Percentiles rank a stretch among this genome's conserved stretches.
These are phyloP conservation scores for Trissolcus brochymenae DNA, from an alignment of 2,888 invertebrate species.

Conservation along the genomic window DNA sequence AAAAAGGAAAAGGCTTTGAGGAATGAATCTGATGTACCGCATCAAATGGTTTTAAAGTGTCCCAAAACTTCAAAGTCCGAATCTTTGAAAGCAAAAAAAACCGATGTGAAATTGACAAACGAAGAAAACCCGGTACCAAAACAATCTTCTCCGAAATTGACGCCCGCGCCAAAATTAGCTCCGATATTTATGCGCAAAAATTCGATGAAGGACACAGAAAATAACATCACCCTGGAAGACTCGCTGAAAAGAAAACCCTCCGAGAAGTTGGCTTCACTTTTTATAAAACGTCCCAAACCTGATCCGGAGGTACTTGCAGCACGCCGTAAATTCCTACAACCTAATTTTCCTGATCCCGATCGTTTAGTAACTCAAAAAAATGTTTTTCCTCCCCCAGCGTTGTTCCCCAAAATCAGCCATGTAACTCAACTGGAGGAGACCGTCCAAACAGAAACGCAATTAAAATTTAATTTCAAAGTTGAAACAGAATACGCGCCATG, in stretches of 20 bases:
- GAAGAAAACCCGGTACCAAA: not conserved
- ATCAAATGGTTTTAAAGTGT: not conserved
- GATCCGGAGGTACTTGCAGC: conserved; percentile 81
- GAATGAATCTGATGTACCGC: not conserved
- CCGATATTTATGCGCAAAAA: conserved; percentile 39
- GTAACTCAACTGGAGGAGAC: conserved; percentile 77
- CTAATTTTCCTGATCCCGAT: conserved; percentile 82
- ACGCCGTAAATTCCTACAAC: conserved; percentile 83
- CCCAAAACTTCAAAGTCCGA: not conserved
- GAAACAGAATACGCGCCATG: conserved; percentile 46
- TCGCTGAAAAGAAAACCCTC: conserved; percentile 61
- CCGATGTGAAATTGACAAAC: not conserved
- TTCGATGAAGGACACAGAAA: conserved; percentile 16
- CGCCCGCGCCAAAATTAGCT: conserved; percentile 23
- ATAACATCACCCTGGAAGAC: conserved; percentile 9
- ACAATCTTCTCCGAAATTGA: conserved; percentile 10
- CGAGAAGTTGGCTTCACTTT: conserved; percentile 82
- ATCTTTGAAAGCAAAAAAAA: not conserved
- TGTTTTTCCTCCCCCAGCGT: conserved; percentile 46
- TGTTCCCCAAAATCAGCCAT: conserved; percentile 82
- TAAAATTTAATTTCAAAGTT: conserved; percentile 54
- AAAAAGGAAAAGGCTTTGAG: conserved; percentile 19
- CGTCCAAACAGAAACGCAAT: not conserved
- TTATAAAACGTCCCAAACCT: conserved; percentile 78
- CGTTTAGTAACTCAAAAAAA: conserved; percentile 71